These are phyloP conservation scores for Drosophila athabasca DNA, from an alignment of 1,140 invertebrate species.

Conservation along the genomic window DNA sequence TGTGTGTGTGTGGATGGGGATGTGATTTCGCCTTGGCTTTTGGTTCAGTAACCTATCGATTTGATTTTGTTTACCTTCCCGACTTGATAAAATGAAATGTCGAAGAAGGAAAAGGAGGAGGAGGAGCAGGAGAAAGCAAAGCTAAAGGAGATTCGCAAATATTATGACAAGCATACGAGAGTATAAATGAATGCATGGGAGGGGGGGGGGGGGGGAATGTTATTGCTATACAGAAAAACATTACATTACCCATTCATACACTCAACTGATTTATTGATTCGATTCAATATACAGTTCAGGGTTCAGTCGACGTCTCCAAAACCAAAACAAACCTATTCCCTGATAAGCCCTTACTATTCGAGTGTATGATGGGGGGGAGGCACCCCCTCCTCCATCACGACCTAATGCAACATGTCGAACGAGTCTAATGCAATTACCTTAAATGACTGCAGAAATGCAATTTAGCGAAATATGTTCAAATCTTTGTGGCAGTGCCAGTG, in stretches of 20 bases:
- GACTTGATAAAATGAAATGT: slow-evolving; percentile 20
- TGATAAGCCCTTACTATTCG: no score
- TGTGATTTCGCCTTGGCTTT: slow-evolving; percentile 37
- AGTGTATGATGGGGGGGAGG: no score
- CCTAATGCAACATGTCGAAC: slow-evolving; percentile 42
- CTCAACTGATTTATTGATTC: slow-evolving; percentile 2
- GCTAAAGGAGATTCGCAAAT: slow-evolving; percentile 3
- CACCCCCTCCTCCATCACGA: not conserved
- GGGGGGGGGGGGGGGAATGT: not conserved
- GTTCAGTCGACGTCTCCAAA: no score
- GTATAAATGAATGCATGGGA: not conserved
- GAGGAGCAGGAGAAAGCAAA: not conserved
- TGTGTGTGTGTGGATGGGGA: slow-evolving; percentile 4
- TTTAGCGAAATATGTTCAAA: slow-evolving; percentile 53
- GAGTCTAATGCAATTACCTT: slow-evolving; percentile 53
- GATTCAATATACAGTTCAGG: not conserved
- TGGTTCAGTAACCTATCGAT: slow-evolving; percentile 73
- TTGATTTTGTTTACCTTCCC: slow-evolving; percentile 52
- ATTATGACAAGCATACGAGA: slow-evolving; percentile 1
- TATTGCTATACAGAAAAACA: not conserved
- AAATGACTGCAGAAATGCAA: slow-evolving; percentile 52
- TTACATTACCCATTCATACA: not conserved
- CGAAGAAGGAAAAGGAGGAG: not conserved
- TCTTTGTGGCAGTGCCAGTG: not conserved
- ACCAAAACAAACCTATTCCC: slow-evolving; percentile 20